These are phyloP conservation scores for Tachina lurida DNA, from an alignment of 2,888 invertebrate genomes.

Conservation along the genomic window DNA sequence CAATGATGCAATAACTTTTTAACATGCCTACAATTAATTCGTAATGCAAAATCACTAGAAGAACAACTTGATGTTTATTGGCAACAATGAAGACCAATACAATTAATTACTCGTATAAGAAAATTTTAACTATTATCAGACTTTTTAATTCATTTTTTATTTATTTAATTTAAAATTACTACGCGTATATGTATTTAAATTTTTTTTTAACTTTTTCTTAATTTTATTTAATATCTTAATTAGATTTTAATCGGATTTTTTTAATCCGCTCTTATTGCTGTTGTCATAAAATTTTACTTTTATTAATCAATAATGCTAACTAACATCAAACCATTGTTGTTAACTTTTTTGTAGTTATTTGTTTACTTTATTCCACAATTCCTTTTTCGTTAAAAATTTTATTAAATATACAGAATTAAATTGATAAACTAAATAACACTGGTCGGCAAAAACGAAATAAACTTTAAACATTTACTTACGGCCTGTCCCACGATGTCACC, in stretches of 20 bases:
- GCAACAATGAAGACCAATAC: too few species aligned
- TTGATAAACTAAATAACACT: slow-evolving; percentile 4
- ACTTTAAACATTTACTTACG: too few species aligned
- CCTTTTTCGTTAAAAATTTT: neutral
- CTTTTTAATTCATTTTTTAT: slow-evolving; percentile 15
- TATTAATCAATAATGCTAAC: slow-evolving; percentile 15
- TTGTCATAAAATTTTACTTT: slow-evolving; percentile 7
- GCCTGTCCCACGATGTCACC: too few species aligned
- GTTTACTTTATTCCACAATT: neutral
- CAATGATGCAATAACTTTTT: too few species aligned
- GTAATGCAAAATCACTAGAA: too few species aligned
- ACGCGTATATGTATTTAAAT: slow-evolving; percentile 24
- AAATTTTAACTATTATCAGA: too few species aligned
- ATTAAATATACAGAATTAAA: slow-evolving; percentile 10
- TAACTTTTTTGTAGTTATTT: neutral
- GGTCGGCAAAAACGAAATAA: too few species aligned
- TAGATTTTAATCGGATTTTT: slow-evolving; percentile 7
- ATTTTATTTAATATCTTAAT: slow-evolving; percentile 45
- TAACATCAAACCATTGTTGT: neutral
- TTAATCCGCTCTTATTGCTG: neutral
- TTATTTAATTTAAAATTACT: slow-evolving; percentile 34
- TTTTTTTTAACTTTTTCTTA: neutral
- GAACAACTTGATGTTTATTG: too few species aligned
- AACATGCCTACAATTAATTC: too few species aligned
- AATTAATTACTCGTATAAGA: too few species aligned